Evolutionary conservation across 1,140 invertebrate genomes (phyloP).

Genomic region (Megathymus violae): DNA sequence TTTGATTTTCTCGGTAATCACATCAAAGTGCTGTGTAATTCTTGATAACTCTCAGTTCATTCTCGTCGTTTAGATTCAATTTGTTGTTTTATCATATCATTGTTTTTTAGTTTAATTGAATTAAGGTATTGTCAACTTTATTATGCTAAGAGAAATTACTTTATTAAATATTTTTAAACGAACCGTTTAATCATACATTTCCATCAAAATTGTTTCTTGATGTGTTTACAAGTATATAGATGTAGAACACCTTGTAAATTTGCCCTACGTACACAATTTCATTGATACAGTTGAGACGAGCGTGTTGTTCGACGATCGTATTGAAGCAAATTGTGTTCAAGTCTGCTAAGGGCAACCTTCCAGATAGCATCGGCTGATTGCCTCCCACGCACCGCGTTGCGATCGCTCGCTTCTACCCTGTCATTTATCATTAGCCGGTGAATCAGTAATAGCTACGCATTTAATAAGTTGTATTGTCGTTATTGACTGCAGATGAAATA

Average conservation of each 20-base stretch:
- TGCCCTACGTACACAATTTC: background rate
- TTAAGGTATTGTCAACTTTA: too few relatives aligned
- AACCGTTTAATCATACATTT: too few relatives aligned
- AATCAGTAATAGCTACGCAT: conserved; percentile 35
- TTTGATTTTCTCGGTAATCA: conserved; percentile 38
- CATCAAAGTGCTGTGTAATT: conserved; percentile 16
- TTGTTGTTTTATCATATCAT: background rate
- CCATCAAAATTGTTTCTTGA: too few relatives aligned
- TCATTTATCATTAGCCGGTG: conserved; percentile 57
- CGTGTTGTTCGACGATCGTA: conserved; percentile 17
- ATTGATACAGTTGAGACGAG: conserved; percentile 11
- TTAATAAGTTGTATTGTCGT: conserved; percentile 12
- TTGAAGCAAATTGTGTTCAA: conserved; percentile 34
- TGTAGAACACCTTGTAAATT: too few relatives aligned
- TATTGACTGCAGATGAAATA: conserved; percentile 5
- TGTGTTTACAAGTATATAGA: too few relatives aligned
- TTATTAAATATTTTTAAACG: too few relatives aligned
- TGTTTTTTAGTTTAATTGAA: too few relatives aligned
- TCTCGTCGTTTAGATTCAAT: background rate
- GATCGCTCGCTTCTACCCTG: conserved; percentile 47
- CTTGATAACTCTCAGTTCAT: background rate
- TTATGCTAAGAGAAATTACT: too few relatives aligned
- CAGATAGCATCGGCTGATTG: conserved; percentile 61
- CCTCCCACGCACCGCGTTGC: conserved; percentile 55
- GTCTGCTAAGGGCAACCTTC: conserved; percentile 41